Base-by-base conservation (phyloP, 2,888 invertebrate genomes). In the Nebria salina region DNA sequence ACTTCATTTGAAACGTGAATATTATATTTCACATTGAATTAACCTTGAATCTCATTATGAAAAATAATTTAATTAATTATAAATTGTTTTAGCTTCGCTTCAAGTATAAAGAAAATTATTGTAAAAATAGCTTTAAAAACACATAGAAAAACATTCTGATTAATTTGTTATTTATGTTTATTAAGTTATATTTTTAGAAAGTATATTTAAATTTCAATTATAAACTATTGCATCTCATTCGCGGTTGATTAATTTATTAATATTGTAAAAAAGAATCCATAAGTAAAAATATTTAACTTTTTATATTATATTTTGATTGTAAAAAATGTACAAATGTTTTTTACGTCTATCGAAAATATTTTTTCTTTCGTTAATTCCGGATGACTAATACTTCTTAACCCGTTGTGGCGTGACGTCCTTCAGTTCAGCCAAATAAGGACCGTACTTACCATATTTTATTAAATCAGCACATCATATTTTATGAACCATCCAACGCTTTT, bases 341-440 rank as follows among this genome's bases (percentile, higher is more conserved):
- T 54, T 54, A 54, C 54, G 54, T 54, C 54, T 54, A 54, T 54
- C 54, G 8, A 54, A 54, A 2, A 54, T 13, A 54, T 11, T 11
- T 54, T 54, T 54, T 54, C 54, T 54, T 54, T 54, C 4, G 11
- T 54, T 54, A 11, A 54, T 54, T 54, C 54, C 54, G 54, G 54
- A 54, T 54, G 54, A 54, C 54, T 54, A 54, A 54, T 54, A 54
- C 54, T 13, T 54, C 54, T 54, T 54, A 54, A 25, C 74, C 42
- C 64, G 25, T 75, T 75, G 41, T 79, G 54, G 72, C 68, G 75
- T 80, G 68, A 72, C 75, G 80, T 80, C 80, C 80, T 80, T 75
- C 43, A 34, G 42, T 11, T 26, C 20, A 26, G 70, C 41, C 80
- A 80, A 54, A 54, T 54, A 54, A 13, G 80, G 25, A 64, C 70